Conservation (phyloP, 2,113 vertebrate genomes). For the Psammodynastes pulverulentus region DNA sequence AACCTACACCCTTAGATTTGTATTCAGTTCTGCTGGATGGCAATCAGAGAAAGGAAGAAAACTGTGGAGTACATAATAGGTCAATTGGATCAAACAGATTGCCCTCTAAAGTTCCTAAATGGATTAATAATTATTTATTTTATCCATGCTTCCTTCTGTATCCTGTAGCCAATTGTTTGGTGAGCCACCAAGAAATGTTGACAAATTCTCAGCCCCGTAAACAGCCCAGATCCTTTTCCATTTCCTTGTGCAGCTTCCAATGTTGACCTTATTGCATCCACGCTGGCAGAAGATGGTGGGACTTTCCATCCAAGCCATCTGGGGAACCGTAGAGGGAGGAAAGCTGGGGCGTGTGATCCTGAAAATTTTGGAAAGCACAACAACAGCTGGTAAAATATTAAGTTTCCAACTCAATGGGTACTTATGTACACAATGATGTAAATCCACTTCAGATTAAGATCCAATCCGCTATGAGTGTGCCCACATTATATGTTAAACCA, state of each 20-base stretch:
- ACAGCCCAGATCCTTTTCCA: not conserved
- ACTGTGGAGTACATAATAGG: constrained; percentile 31
- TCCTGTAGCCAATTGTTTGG: not conserved
- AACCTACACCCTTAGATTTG: not conserved
- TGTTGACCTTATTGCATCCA: not conserved
- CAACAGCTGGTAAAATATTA: not conserved
- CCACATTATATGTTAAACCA: not conserved
- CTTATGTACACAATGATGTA: not conserved
- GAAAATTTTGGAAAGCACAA: not conserved
- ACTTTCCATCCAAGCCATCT: not conserved
- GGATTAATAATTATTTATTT: not conserved
- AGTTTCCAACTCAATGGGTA: not conserved
- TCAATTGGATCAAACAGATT: constrained; percentile 15
- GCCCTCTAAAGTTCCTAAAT: constrained; percentile 2
- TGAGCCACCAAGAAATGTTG: not conserved
- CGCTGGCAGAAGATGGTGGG: not conserved
- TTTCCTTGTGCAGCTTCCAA: not conserved
- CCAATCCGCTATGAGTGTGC: not conserved
- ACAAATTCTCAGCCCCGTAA: not conserved
- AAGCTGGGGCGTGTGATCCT: not conserved
- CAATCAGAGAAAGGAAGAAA: constrained; percentile 41
- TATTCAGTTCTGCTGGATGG: constrained; percentile 11
- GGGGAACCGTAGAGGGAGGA: not conserved
- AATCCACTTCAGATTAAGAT: not conserved
- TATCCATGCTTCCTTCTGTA: not conserved